Percentiles rank a stretch among this genome's conserved stretches.
phyloP scores from a whole-genome alignment of 2,888 invertebrate species.

The Xestia xanthographa region DNA sequence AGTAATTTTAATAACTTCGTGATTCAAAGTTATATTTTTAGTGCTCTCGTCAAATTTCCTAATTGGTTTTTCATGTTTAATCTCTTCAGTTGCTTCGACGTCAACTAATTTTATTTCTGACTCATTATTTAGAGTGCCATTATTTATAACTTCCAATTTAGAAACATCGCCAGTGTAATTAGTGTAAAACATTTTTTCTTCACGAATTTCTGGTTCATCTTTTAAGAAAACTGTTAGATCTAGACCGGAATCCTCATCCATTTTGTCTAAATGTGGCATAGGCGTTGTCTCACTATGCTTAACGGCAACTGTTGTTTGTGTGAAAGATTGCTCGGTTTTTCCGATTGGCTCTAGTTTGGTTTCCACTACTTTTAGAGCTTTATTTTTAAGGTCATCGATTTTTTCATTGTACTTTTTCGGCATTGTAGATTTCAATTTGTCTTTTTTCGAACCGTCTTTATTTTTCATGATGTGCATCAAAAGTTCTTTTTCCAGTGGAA shows the following conservation, averaged over 20 bases:
- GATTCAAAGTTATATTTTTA: conserved; percentile 64
- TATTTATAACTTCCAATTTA: conserved; percentile 68
- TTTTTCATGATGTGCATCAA: conserved; percentile 61
- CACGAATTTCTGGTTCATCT: conserved; percentile 69
- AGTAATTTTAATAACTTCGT: conserved; percentile 78
- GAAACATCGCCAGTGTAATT: conserved; percentile 72
- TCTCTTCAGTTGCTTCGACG: conserved; percentile 59
- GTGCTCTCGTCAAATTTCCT: conserved; percentile 53
- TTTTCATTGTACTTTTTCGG: conserved; percentile 86
- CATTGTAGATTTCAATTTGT: conserved; percentile 72
- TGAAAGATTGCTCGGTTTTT: conserved; percentile 59
- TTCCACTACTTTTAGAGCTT: conserved; percentile 70
- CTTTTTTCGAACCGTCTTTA: conserved; percentile 74
- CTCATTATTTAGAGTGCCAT: conserved; percentile 62
- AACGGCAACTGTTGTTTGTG: conserved; percentile 52
- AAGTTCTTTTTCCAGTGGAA: conserved; percentile 61
- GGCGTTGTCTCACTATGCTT: conserved; percentile 61
- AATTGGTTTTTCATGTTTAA: conserved; percentile 39
- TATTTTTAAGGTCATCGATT: conserved; percentile 75
- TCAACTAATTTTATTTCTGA: conserved; percentile 63
- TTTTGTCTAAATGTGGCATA: conserved; percentile 51
- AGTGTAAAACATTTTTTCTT: conserved; percentile 60
- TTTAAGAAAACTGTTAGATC: conserved; percentile 84
- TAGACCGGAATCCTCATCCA: conserved; percentile 73
- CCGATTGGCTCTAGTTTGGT: conserved; percentile 66